A percentile compares a stretch with the other conserved stretches of the same genome.
Conservation (phyloP, 2,113 vertebrate species). For the Sterrhoptilus dennistouni region DNA sequence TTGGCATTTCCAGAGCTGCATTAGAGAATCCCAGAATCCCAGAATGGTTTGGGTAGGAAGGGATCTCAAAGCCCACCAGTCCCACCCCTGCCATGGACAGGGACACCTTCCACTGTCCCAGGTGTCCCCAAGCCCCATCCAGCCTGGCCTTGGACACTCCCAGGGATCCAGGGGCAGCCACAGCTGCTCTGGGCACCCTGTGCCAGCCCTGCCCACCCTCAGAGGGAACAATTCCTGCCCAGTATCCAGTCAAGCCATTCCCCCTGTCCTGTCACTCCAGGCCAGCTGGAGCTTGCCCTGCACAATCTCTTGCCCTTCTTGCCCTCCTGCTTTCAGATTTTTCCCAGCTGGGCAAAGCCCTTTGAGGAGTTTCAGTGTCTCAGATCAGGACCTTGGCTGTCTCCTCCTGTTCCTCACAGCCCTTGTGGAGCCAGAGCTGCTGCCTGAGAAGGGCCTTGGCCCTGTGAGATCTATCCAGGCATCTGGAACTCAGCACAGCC, state of each 20-base stretch:
- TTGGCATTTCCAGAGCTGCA: neutral
- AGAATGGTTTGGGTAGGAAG: neutral
- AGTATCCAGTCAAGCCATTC: neutral
- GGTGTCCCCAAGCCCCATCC: neutral
- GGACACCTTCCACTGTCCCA: neutral
- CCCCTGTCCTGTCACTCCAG: neutral
- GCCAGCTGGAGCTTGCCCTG: neutral
- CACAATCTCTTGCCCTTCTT: neutral
- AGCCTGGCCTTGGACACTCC: accelerated
- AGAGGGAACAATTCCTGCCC: accelerated
- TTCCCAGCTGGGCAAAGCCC: neutral
- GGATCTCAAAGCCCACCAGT: neutral
- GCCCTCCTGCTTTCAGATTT: neutral
- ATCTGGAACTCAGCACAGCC: neutral
- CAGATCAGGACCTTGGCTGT: neutral
- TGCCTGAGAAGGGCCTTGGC: neutral
- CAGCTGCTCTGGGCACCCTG: neutral
- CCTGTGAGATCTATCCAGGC: neutral
- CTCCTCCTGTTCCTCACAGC: neutral
- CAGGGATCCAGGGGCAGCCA: neutral
- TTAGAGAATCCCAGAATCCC: accelerated
- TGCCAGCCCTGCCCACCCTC: neutral
- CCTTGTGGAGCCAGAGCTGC: neutral
- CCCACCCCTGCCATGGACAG: neutral
- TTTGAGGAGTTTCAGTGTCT: neutral